phyloP scores from a whole-genome alignment of 2,113 vertebrate genomes.

The Sinocyclocheilus grahami region DNA sequence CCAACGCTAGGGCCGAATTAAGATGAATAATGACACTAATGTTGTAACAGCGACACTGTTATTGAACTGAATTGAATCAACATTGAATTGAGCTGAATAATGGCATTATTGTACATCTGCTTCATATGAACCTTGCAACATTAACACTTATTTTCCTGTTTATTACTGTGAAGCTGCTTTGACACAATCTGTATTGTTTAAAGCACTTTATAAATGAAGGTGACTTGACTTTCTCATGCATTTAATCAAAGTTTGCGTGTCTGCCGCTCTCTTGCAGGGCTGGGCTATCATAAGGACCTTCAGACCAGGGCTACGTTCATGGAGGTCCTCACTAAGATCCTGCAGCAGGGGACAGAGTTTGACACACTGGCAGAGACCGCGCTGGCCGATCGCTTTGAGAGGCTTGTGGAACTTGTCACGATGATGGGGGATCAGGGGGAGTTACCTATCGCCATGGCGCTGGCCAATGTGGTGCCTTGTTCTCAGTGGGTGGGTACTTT shows the following conservation, averaged over 20 bases:
- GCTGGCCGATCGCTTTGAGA: constrained; percentile 93
- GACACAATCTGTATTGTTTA: not conserved
- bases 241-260: not conserved
- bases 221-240: not conserved
- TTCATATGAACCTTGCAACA: too few relatives aligned
- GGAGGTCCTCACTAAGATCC: constrained; percentile 97
- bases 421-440: constrained; percentile 99
- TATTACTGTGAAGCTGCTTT: not conserved
- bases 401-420: constrained; percentile 93
- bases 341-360: constrained; percentile 98
- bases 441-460: constrained; percentile 97
- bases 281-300: constrained; percentile 97
- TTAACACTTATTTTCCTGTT: too few relatives aligned
- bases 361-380: constrained; percentile 95
- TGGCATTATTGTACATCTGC: too few relatives aligned
- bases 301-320: constrained; percentile 97
- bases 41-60: too few relatives aligned
- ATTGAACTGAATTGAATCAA: too few relatives aligned
- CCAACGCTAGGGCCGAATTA: not conserved
- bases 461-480: constrained; percentile 95
- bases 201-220: not conserved
- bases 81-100: too few relatives aligned
- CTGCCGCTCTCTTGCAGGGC: constrained; percentile 70
- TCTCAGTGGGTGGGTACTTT: constrained; percentile 91
- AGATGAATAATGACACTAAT: not conserved